Base-by-base conservation (phyloP, 2,113 vertebrate genomes). In the Tauraco erythrolophus region DNA sequence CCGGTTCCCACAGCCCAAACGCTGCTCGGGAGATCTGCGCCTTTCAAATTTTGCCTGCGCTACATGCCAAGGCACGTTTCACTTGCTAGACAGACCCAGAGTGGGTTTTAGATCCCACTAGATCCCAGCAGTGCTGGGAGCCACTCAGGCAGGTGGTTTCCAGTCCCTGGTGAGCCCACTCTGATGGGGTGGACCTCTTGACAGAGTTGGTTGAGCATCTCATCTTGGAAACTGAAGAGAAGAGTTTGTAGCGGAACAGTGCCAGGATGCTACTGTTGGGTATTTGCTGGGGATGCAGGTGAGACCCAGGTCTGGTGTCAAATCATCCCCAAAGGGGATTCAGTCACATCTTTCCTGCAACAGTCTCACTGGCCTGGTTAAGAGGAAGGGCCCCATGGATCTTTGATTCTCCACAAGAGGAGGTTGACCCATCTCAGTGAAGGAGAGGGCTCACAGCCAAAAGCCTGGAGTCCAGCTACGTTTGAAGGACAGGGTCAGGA, bases 181-280 rank as follows among this genome's bases (percentile, higher is more conserved):
- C 19, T 60, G 45, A 14, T 11, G n/a, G 30, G 21, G 10, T 46
- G 27, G 23, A 33, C 14, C 18, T 64, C 53, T 31, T 24, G 54
- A n/a, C n/a, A 76, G 66, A 58, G 18, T 21, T 66, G 46, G 13
- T n/a, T 58, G 79, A 54, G 58, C 53, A 71, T 30, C 30, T n/a
- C 4, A 8, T 10, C n/a, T 54, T 43, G 50, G 76, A 69, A 66
- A 51, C 33, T 54, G 14, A 7, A 51, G 50, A 9, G 43, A 5
- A 24, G 58, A 51, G 15, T 30, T 60, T 48, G 30, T 19, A 61
- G 35, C 78, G 61, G 66, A 43, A 50, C 27, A 53, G 25, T n/a
- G 22, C 35, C 30, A 89, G 80, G n/a, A 78, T 4, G 5, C 0
- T 1, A 58, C 7, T 31, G 4, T 2, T 37, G 35, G 6, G 7